phyloP scores from a whole-genome alignment of 2,113 vertebrate species.

The Xiphophorus couchianus region DNA sequence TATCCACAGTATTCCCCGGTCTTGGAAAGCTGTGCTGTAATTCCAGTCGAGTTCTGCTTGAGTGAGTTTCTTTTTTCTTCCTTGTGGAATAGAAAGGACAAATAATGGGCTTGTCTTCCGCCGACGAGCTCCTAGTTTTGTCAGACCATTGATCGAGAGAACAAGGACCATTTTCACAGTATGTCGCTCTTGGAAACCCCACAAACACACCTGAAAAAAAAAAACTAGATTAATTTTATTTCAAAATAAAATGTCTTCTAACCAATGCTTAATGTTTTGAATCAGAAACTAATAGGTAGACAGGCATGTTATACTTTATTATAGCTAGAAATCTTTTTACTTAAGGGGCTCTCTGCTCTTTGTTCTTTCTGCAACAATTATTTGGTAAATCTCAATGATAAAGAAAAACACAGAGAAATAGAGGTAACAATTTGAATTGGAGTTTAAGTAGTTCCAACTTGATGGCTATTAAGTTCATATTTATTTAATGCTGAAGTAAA shows the following conservation, averaged over 20 bases:
- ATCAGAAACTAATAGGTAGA: neutral
- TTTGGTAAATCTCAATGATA: neutral
- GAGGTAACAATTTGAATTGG: too few relatives aligned
- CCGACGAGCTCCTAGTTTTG: conserved; percentile 62
- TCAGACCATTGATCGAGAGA: conserved; percentile 56
- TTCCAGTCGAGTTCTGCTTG: conserved; percentile 52
- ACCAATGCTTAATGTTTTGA: neutral
- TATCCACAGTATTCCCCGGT: conserved; percentile 45
- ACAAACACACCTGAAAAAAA: conserved; percentile 15
- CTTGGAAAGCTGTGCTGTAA: conserved; percentile 48
- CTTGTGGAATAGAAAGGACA: conserved; percentile 50
- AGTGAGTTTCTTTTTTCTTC: conserved; percentile 43
- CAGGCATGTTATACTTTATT: conserved; percentile 5
- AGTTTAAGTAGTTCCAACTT: too few relatives aligned
- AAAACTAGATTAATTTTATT: conserved; percentile 17
- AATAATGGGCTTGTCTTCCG: conserved; percentile 62
- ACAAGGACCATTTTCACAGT: conserved; percentile 62
- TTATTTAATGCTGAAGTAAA: too few relatives aligned
- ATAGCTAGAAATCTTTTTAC: neutral
- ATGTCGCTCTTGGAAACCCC: conserved; percentile 49
- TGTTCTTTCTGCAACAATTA: neutral
- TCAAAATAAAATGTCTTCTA: neutral
- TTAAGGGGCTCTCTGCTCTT: neutral
- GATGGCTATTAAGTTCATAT: too few relatives aligned
- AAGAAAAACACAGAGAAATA: neutral